These are phyloP conservation scores for Ichneumon xanthorius DNA, from an alignment of 2,888 invertebrate genomes.

Conservation along the genomic window DNA sequence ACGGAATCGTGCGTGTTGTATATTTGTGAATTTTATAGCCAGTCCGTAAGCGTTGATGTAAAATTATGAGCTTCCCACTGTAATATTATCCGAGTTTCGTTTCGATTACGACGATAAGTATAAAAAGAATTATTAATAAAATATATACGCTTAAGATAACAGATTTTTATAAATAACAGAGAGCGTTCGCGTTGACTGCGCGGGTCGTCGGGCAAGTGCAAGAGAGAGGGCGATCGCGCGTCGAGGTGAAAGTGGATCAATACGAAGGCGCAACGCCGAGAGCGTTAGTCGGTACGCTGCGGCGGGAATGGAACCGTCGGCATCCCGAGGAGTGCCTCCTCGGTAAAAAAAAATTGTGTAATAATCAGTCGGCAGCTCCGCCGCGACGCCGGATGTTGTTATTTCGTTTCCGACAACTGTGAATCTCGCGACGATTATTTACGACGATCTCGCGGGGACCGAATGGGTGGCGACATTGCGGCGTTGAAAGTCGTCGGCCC, in stretches of 20 bases:
- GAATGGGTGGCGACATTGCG: neutral
- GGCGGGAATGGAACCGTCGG: slow-evolving; percentile 27
- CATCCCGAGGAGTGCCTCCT: neutral
- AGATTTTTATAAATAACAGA: no score
- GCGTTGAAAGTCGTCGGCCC: neutral
- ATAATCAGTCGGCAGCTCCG: neutral
- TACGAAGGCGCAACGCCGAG: slow-evolving; percentile 68
- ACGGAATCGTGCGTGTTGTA: slow-evolving; percentile 16
- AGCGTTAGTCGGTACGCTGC: slow-evolving; percentile 41
- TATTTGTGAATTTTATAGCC: slow-evolving; percentile 29
- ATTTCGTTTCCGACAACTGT: neutral
- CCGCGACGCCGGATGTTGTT: neutral
- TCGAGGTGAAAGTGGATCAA: slow-evolving; percentile 83
- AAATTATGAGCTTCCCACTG: slow-evolving; percentile 16
- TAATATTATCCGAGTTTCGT: neutral
- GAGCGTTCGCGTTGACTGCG: neutral
- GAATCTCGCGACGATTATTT: slow-evolving; percentile 2
- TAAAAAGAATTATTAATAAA: neutral
- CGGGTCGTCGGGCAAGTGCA: slow-evolving; percentile 15
- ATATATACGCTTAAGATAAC: neutral
- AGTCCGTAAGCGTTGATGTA: neutral
- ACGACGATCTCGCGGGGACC: neutral
- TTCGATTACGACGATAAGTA: neutral
- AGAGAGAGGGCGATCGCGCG: slow-evolving; percentile 66
- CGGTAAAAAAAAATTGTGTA: neutral